phyloP scores from a whole-genome alignment of 2,888 invertebrate species.

The Brachynemurus nebulosus region DNA sequence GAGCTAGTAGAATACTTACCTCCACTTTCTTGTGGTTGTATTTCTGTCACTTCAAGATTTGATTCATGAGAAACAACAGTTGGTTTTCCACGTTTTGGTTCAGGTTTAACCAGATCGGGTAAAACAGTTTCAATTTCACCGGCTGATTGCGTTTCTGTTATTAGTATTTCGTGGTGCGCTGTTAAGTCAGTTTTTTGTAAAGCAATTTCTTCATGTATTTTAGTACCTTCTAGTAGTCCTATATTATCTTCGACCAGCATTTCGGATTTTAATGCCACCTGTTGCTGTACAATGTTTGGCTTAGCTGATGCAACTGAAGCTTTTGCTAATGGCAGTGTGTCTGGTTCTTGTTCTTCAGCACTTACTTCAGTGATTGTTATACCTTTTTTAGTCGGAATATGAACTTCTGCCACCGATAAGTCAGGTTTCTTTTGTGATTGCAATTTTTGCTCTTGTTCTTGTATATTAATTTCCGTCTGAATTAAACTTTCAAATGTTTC shows the following conservation, averaged over 20 bases:
- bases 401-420: constrained; percentile 19
- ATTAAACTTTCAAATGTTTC: constrained; percentile 23
- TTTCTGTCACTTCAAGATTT: constrained; percentile 33
- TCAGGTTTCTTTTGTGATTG: constrained; percentile 19
- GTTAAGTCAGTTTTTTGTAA: constrained; percentile 25
- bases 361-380: constrained; percentile 30
- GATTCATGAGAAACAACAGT: constrained; percentile 28
- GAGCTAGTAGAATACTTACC: constrained; percentile 31
- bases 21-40: constrained; percentile 33
- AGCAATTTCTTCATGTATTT: constrained; percentile 17
- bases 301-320: constrained; percentile 33
- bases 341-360: constrained; percentile 27
- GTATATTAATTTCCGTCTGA: constrained; percentile 22
- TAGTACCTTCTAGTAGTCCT: constrained; percentile 18
- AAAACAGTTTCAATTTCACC: constrained; percentile 34
- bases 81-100: constrained; percentile 31
- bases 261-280: constrained; percentile 32
- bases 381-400: constrained; percentile 24
- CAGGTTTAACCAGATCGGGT: constrained; percentile 29
- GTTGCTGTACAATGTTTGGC: constrained; percentile 31
- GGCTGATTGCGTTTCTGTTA: constrained; percentile 34
- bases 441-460: constrained; percentile 25
- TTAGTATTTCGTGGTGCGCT: constrained; percentile 33
- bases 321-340: constrained; percentile 28
- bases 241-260: constrained; percentile 23